Evolutionary conservation across 2,888 invertebrate species (phyloP).

Genomic region (Pammene aurita): DNA sequence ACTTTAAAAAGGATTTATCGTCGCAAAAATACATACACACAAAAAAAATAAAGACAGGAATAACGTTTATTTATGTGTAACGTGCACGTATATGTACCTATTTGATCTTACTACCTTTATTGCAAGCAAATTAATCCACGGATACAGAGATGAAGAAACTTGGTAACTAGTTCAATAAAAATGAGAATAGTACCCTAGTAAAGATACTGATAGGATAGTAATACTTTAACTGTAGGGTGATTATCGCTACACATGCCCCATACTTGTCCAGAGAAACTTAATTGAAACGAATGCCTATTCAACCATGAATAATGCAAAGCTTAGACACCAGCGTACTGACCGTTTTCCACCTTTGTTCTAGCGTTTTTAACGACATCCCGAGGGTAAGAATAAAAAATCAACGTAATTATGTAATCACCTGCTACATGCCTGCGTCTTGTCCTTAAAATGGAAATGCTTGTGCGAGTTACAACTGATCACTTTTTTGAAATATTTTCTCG

Average conservation of each 20-base stretch:
- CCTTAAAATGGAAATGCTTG: not conserved
- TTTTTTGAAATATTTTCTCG: no score
- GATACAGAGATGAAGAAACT: no score
- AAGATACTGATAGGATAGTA: not conserved
- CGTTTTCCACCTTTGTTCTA: constrained; percentile 35
- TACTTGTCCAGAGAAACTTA: constrained; percentile 41
- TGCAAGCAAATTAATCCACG: no score
- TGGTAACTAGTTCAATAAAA: not conserved
- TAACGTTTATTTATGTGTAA: no score
- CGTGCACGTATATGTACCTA: no score
- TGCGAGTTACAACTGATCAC: not conserved
- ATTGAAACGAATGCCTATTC: constrained; percentile 40
- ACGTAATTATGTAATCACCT: constrained; percentile 34
- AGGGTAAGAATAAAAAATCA: constrained; percentile 20
- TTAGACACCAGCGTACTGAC: constrained; percentile 31
- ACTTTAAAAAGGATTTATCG: no score
- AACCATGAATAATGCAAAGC: constrained; percentile 44
- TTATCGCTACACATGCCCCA: constrained; percentile 44
- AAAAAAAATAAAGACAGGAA: no score
- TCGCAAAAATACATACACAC: no score
- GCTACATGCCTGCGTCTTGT: constrained; percentile 23
- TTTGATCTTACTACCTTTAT: no score
- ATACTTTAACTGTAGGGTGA: constrained; percentile 39
- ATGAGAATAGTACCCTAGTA: not conserved
- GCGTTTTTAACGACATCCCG: constrained; percentile 28